Percentiles rank a stretch among this genome's conserved stretches.
Evolutionary conservation across 2,888 invertebrate genomes (phyloP).

Genomic region (Hesperia comma): DNA sequence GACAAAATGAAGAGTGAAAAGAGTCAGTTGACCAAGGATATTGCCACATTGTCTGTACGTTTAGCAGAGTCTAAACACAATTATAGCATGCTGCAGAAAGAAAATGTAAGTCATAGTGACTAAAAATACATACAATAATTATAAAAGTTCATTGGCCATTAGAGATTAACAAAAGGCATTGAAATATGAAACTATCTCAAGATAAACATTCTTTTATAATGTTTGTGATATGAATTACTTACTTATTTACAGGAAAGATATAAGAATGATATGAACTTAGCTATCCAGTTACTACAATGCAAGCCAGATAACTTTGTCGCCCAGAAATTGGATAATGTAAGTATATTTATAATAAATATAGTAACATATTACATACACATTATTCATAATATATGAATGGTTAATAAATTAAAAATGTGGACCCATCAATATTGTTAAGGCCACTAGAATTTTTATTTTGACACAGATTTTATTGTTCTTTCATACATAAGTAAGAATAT

Average conservation of each 20-base stretch:
- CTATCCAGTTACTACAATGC: slow-evolving; percentile 96
- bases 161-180: too few relatives aligned
- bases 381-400: too few relatives aligned
- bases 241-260: slow-evolving; percentile 92
- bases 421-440: too few relatives aligned
- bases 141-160: too few relatives aligned
- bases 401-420: too few relatives aligned
- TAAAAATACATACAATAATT: too few relatives aligned
- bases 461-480: too few relatives aligned
- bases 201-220: too few relatives aligned
- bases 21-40: slow-evolving; percentile 92
- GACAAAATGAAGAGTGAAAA: slow-evolving; percentile 96
- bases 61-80: slow-evolving; percentile 93
- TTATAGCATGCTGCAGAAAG: slow-evolving; percentile 91
- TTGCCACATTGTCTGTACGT: slow-evolving; percentile 92
- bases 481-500: too few relatives aligned
- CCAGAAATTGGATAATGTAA: slow-evolving; percentile 94
- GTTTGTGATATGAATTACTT: not conserved
- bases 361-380: too few relatives aligned
- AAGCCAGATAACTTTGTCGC: slow-evolving; percentile 97
- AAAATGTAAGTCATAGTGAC: slow-evolving; percentile 88
- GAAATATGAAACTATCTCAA: too few relatives aligned
- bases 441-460: too few relatives aligned
- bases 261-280: slow-evolving; percentile 95
- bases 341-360: slow-evolving; percentile 57